Conservation (phyloP, 2,888 invertebrate species). For the Ceraclea dissimilis region DNA sequence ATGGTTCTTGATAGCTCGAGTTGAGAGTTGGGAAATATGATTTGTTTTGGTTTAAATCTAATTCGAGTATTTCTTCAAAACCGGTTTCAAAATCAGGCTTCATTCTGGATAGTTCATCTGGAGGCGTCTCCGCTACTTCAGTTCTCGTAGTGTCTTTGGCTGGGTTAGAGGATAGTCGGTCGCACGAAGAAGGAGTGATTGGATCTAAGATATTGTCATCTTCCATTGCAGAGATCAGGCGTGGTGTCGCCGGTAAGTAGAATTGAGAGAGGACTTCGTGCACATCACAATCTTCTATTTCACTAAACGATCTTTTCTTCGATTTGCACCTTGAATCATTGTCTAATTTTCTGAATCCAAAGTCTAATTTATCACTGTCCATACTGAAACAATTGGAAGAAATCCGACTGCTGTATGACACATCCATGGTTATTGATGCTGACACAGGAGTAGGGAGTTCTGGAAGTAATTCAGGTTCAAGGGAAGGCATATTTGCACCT, state of each 20-base stretch:
- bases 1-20: constrained; percentile 25
- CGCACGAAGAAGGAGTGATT: constrained; percentile 37
- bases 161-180: constrained; percentile 35
- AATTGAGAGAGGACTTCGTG: constrained; percentile 65
- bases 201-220: constrained; percentile 42
- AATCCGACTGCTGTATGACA: constrained; percentile 9
- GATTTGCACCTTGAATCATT: constrained; percentile 26
- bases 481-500: constrained; percentile 39
- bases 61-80: constrained; percentile 25
- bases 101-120: constrained; percentile 31
- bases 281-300: constrained; percentile 58
- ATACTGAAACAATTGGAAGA: constrained; percentile 16
- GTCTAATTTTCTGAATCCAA: constrained; percentile 18
- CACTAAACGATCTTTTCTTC: constrained; percentile 46
- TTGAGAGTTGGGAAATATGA: constrained; percentile 27
- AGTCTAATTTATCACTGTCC: constrained; percentile 20
- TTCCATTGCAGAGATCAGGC: constrained; percentile 59
- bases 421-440: constrained; percentile 19
- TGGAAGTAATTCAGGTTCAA: constrained; percentile 40
- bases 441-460: constrained; percentile 15
- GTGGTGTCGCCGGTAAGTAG: constrained; percentile 61
- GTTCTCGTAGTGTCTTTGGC: constrained; percentile 22
- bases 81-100: constrained; percentile 24
- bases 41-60: constrained; percentile 35
- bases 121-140: constrained; percentile 28